phyloP scores from a whole-genome alignment of 2,888 invertebrate genomes.

The Neelides folsomi region DNA sequence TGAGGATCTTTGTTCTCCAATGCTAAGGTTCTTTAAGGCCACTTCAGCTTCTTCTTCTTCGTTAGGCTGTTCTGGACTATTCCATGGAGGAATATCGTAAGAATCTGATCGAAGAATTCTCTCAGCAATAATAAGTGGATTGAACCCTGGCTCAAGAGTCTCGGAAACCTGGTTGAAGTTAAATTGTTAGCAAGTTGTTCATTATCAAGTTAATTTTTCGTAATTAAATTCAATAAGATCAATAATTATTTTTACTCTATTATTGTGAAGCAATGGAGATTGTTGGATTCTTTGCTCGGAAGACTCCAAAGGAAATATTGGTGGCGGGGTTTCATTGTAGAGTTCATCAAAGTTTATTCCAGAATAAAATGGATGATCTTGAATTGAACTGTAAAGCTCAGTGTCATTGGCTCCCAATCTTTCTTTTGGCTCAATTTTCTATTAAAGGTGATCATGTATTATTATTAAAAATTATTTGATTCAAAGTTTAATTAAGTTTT shows the following conservation, averaged over 20 bases:
- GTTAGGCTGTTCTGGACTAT: neutral
- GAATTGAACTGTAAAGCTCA: slow-evolving; percentile 63
- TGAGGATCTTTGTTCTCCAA: neutral
- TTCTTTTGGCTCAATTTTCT: slow-evolving; percentile 58
- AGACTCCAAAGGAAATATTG: slow-evolving; percentile 66
- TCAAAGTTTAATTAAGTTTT: no score
- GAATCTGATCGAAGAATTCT: slow-evolving; percentile 16
- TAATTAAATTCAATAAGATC: no score
- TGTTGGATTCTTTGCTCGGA: neutral
- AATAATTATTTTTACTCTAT: no score
- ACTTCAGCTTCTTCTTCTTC: neutral
- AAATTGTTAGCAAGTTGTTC: no score
- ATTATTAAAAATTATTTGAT: neutral
- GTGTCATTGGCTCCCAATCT: slow-evolving; percentile 70
- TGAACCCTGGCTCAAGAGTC: slow-evolving; percentile 20
- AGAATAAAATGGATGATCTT: slow-evolving; percentile 72
- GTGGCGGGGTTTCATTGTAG: slow-evolving; percentile 63
- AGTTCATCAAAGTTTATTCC: slow-evolving; percentile 71
- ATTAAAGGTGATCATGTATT: neutral
- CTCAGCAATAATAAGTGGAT: slow-evolving; percentile 24
- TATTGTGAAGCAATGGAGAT: no score
- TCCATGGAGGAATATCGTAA: slow-evolving; percentile 8
- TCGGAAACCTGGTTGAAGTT: slow-evolving; percentile 8
- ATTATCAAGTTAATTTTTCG: no score
- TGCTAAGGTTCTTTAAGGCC: neutral